Evolutionary conservation across 2,888 invertebrate species (phyloP).

Genomic region (Agriopis leucophaearia): DNA sequence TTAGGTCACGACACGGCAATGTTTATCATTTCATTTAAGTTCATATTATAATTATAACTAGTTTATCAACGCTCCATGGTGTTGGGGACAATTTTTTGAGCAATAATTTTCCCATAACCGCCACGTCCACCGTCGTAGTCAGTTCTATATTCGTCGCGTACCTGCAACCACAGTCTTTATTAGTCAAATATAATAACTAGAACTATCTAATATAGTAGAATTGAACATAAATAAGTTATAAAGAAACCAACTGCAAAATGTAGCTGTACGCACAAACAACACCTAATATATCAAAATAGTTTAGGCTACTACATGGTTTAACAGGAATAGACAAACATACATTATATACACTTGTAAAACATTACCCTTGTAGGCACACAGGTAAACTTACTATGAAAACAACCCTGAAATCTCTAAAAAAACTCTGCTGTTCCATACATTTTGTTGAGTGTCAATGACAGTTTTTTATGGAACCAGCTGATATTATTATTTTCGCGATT

Average conservation of each 20-base stretch:
- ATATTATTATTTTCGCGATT: too few relatives aligned
- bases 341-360: too few relatives aligned
- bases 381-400: too few relatives aligned
- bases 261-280: too few relatives aligned
- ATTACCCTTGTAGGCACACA: too few relatives aligned
- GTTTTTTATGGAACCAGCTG: too few relatives aligned
- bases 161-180: conserved; percentile 81
- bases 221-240: background rate
- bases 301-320: too few relatives aligned
- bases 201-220: background rate
- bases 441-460: too few relatives aligned
- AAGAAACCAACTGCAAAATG: background rate
- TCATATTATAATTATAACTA: conserved; percentile 39
- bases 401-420: too few relatives aligned
- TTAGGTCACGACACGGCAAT: conserved; percentile 43
- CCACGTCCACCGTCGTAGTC: conserved; percentile 99
- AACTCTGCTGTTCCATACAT: too few relatives aligned
- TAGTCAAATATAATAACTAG: background rate
- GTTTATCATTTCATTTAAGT: conserved; percentile 22
- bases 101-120: conserved; percentile 98
- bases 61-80: conserved; percentile 81
- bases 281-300: too few relatives aligned
- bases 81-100: conserved; percentile 91
- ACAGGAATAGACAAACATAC: too few relatives aligned
- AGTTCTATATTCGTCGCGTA: conserved; percentile 98